Evolutionary conservation across 2,888 invertebrate genomes (phyloP).

Genomic region (Drepana falcataria): DNA sequence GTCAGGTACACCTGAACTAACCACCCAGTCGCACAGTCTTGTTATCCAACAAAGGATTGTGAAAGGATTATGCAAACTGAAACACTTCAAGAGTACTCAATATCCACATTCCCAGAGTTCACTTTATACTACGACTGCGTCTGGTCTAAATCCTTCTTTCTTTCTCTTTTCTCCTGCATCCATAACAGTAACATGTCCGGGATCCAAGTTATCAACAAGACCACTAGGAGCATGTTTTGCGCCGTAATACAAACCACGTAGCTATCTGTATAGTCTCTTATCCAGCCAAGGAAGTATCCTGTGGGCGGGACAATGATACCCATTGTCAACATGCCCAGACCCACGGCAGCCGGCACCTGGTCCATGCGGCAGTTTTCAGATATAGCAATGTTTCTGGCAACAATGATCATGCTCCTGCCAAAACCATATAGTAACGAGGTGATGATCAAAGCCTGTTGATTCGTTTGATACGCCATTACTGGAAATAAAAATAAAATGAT

Average conservation of each 20-base stretch:
- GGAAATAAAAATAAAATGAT: slow-evolving; percentile 26
- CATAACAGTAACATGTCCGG: slow-evolving; percentile 73
- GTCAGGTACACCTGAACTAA: slow-evolving; percentile 18
- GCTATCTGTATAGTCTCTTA: slow-evolving; percentile 82
- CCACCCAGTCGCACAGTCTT: not conserved
- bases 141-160: slow-evolving; percentile 33
- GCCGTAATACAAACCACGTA: slow-evolving; percentile 81
- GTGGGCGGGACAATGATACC: slow-evolving; percentile 82
- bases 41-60: not conserved
- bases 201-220: slow-evolving; percentile 78
- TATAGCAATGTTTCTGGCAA: slow-evolving; percentile 84
- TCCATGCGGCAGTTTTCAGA: slow-evolving; percentile 80
- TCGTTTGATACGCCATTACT: slow-evolving; percentile 81
- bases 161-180: slow-evolving; percentile 47
- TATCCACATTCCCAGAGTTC: slow-evolving; percentile 10
- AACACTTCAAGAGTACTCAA: slow-evolving; percentile 17
- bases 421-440: slow-evolving; percentile 83
- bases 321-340: slow-evolving; percentile 85
- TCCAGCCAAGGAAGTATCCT: slow-evolving; percentile 82
- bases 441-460: slow-evolving; percentile 67
- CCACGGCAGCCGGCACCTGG: slow-evolving; percentile 83
- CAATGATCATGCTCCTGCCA: slow-evolving; percentile 85
- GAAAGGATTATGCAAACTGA: slow-evolving; percentile 5
- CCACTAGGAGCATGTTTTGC: slow-evolving; percentile 75
- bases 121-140: slow-evolving; percentile 31